A percentile compares a stretch with the other conserved stretches of the same genome.
Evolutionary conservation across 2,888 invertebrate genomes (phyloP).

Genomic region (Pyrocoelia pectoralis): DNA sequence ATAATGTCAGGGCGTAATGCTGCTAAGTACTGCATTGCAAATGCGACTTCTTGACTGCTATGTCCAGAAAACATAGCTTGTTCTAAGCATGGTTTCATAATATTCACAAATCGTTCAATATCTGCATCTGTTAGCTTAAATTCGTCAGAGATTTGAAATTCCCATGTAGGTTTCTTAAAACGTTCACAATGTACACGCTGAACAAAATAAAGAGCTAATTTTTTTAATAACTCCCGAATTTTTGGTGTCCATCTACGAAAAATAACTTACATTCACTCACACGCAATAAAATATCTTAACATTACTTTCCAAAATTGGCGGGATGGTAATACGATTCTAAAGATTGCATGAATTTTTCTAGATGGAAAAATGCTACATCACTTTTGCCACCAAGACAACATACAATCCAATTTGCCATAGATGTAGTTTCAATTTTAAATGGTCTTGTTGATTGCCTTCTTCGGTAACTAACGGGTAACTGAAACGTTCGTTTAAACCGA

Average conservation of each 20-base stretch:
- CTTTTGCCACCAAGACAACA: conserved; percentile 73
- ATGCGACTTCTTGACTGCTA: conserved; percentile 68
- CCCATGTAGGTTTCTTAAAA: conserved; percentile 71
- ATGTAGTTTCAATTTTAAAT: conserved; percentile 60
- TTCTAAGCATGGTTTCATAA: conserved; percentile 76
- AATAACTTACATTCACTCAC: neutral
- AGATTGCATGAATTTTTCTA: conserved; percentile 82
- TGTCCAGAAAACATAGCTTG: conserved; percentile 82
- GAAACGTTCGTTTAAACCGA: conserved; percentile 74
- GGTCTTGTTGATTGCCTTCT: conserved; percentile 67
- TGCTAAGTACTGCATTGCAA: conserved; percentile 78
- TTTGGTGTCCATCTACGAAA: conserved; percentile 72
- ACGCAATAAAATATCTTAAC: neutral
- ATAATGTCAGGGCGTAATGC: conserved; percentile 82
- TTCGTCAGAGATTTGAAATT: conserved; percentile 70
- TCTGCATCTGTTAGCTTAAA: conserved; percentile 80
- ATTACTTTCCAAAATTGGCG: conserved; percentile 77
- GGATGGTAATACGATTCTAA: conserved; percentile 90
- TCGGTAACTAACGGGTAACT: conserved; percentile 81
- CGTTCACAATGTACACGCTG: conserved; percentile 72
- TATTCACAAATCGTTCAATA: conserved; percentile 81
- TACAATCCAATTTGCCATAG: conserved; percentile 68
- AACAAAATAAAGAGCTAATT: conserved; percentile 71
- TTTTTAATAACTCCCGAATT: conserved; percentile 72
- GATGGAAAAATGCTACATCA: conserved; percentile 70